Evolutionary conservation across 2,797 vertebrate species (phyloP).

Genomic region (Pteropus rufus): DNA sequence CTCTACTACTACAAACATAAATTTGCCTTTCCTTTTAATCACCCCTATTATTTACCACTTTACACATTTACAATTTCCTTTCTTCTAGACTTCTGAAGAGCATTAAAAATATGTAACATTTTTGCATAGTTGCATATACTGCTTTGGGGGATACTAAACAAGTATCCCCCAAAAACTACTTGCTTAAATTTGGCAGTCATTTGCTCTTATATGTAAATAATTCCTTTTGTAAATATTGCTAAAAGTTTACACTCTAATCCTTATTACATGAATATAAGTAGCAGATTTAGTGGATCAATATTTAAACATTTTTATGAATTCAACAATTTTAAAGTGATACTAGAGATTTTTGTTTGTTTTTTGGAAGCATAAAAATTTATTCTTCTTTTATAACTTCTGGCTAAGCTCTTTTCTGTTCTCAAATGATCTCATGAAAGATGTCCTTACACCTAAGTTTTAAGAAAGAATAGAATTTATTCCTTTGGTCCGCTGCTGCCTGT

Average conservation of each 20-base stretch:
- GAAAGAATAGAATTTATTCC: not conserved
- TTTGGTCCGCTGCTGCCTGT: not conserved
- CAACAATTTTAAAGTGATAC: slow-evolving; percentile 7
- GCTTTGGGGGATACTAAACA: not conserved
- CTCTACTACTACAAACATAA: slow-evolving; percentile 80
- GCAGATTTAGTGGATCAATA: not conserved
- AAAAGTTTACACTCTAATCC: not conserved
- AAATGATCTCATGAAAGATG: not conserved
- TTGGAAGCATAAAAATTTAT: not conserved
- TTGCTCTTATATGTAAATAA: slow-evolving; percentile 28
- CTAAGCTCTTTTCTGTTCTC: not conserved
- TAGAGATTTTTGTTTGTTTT: not conserved
- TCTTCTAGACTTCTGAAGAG: slow-evolving; percentile 9
- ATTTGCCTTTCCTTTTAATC: slow-evolving; percentile 83
- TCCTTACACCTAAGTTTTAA: not conserved
- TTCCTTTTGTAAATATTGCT: slow-evolving; percentile 44
- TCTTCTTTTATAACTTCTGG: not conserved
- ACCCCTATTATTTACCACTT: slow-evolving; percentile 74
- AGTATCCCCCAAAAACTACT: not conserved
- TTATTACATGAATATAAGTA: slow-evolving; percentile 18
- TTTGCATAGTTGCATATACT: slow-evolving; percentile 36
- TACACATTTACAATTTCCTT: slow-evolving; percentile 59
- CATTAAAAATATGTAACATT: slow-evolving; percentile 17
- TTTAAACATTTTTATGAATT: slow-evolving; percentile 1
- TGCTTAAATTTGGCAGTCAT: slow-evolving; percentile 32